Evolutionary conservation across 2,113 vertebrate species (phyloP).

Genomic region (Oophaga pumilio): DNA sequence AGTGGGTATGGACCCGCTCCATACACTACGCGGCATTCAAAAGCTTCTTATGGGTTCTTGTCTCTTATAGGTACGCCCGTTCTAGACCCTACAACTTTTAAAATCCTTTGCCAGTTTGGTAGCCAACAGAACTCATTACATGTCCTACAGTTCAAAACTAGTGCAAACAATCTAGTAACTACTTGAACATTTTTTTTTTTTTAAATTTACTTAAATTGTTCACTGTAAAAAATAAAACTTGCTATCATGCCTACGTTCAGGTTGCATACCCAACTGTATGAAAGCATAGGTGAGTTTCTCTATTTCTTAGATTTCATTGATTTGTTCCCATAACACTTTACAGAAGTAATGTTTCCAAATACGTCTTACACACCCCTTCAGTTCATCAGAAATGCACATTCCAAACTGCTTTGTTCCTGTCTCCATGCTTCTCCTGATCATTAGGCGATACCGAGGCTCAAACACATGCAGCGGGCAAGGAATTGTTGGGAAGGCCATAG

Average conservation of each 20-base stretch:
- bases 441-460: conserved; percentile 89
- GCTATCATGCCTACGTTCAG: background rate
- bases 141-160: background rate
- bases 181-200: background rate
- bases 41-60: too few species aligned
- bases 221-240: background rate
- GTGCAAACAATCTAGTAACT: background rate
- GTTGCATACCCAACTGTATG: background rate
- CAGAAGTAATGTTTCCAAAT: background rate
- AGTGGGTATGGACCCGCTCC: too few species aligned
- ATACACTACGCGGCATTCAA: too few species aligned
- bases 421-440: conserved; percentile 93
- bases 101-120: background rate
- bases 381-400: conserved; percentile 90
- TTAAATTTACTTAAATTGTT: background rate
- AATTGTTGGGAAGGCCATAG: conserved; percentile 92
- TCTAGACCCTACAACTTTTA: background rate
- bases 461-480: conserved; percentile 90
- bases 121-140: background rate
- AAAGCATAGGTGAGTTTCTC: background rate
- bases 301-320: background rate
- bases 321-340: background rate
- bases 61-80: too few species aligned
- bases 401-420: conserved; percentile 90
- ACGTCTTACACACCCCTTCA: conserved; percentile 78